Conservation (phyloP, 2,797 vertebrate species). For the Pterois miles region DNA sequence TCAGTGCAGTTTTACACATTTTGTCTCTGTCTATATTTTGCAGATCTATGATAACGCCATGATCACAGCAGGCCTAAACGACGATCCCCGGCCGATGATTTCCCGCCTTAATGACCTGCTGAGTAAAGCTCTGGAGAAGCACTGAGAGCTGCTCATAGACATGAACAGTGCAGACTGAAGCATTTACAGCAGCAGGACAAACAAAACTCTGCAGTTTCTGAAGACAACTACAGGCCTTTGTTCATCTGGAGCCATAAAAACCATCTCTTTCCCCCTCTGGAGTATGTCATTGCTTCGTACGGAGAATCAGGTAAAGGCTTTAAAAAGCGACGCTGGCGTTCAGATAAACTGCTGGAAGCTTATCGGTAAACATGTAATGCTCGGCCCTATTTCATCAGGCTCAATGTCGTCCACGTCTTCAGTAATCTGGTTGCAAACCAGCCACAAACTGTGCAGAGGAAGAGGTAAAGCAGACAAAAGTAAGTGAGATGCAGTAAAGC, state of each 20-base stretch:
- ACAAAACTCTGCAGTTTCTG: neutral
- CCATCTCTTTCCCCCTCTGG: neutral
- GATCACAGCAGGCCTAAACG: slow-evolving; percentile 93
- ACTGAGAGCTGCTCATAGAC: slow-evolving; percentile 73
- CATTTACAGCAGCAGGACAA: neutral
- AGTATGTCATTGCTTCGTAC: neutral
- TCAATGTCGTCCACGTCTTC: neutral
- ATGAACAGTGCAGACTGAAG: slow-evolving; percentile 17
- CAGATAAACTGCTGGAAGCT: neutral
- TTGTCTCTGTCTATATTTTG: neutral
- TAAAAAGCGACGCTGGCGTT: neutral
- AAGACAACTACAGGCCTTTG: neutral
- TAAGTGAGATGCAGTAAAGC: neutral
- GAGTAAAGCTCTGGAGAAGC: slow-evolving; percentile 89
- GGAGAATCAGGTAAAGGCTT: slow-evolving; percentile 1
- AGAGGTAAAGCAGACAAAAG: neutral
- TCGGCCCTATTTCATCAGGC: neutral
- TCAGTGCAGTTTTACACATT: neutral
- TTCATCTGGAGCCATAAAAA: slow-evolving; percentile 11
- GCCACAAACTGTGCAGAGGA: neutral
- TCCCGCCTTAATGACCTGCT: slow-evolving; percentile 90
- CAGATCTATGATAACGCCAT: slow-evolving; percentile 98
- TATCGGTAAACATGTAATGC: slow-evolving; percentile 4
- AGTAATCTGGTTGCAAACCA: neutral
- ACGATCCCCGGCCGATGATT: slow-evolving; percentile 95